Conservation (phyloP, 1,140 invertebrate genomes). For the Micrasema minimum region DNA sequence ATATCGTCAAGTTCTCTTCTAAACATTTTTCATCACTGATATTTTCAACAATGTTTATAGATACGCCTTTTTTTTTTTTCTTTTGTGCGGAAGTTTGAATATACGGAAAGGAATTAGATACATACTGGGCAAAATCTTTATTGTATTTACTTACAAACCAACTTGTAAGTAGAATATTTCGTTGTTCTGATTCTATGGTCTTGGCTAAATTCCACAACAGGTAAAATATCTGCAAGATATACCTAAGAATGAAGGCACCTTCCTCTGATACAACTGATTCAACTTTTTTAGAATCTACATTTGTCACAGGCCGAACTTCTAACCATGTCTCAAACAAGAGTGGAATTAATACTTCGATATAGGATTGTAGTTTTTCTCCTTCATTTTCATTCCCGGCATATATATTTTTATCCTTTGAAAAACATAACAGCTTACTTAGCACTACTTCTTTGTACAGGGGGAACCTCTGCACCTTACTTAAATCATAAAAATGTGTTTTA, state of each 20-base stretch:
- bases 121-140: slow-evolving; percentile 63
- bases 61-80: slow-evolving; percentile 49
- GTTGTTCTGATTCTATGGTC: slow-evolving; percentile 57
- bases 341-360: slow-evolving; percentile 73
- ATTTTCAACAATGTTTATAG: slow-evolving; percentile 8
- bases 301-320: slow-evolving; percentile 70
- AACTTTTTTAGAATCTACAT: slow-evolving; percentile 55
- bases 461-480: slow-evolving; percentile 52
- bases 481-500: slow-evolving; percentile 21
- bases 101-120: slow-evolving; percentile 69
- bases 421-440: slow-evolving; percentile 55
- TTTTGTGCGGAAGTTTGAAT: slow-evolving; percentile 50
- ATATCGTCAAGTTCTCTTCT: slow-evolving; percentile 67
- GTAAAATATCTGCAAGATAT: slow-evolving; percentile 68
- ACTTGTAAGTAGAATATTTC: slow-evolving; percentile 57
- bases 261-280: slow-evolving; percentile 67
- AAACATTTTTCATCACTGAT: slow-evolving; percentile 63
- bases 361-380: slow-evolving; percentile 63
- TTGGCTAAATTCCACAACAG: slow-evolving; percentile 68
- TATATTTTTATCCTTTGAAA: slow-evolving; percentile 53
- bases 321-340: slow-evolving; percentile 79
- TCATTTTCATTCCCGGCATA: slow-evolving; percentile 56
- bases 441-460: slow-evolving; percentile 37
- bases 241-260: slow-evolving; percentile 68
- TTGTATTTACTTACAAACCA: slow-evolving; percentile 68